Base-by-base conservation (phyloP, 2,113 vertebrate species). In the Dermatemys mawii region DNA sequence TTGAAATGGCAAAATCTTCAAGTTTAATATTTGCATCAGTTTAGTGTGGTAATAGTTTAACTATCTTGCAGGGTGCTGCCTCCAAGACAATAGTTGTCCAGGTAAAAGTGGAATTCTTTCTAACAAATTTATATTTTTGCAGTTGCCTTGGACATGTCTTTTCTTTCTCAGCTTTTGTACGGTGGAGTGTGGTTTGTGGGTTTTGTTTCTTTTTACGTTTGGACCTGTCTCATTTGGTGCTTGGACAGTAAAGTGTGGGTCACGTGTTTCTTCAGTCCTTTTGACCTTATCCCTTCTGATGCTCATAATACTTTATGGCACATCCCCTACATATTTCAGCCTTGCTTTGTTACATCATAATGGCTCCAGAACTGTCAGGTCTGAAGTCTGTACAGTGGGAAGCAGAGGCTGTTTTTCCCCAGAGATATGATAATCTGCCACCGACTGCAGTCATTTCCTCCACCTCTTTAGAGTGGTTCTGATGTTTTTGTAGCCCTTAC, bases 371-470 rank as follows among this genome's bases (percentile, higher is more conserved):
- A 90, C 54, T 51, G 2, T 60, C 41, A 0, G 0, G 6, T 81
- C 27, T 89, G 26, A 63, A 91, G 88, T 87, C 90, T 86, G 11
- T 85, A 14, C 89, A 22, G 90, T 12, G 17, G 87, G 90, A 95
- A 75, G 70, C 21, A 44, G 38, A 44, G 38, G 11, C 70, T 75
- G 41, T 75, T 35, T 75, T 75, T 76, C 8, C 29, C 24, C 44
- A 46, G 73, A 46, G 44, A 76, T 46, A 12, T 76, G 41, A 76
- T 76, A 27, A 44, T 76, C 44, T 76, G 73, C 44, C 73, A 76
- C 83, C 7, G 26, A 1, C 27, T 73, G 32, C 24, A 73, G 24
- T 90, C 70, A 27, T 29, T 46, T 76, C 9, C 63, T 54, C 22
- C 79, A 46, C 46, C 85, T 89, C 27, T 13, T 24, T 38, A 9